A percentile compares a stretch with the other conserved stretches of the same genome.
These are phyloP conservation scores for Spilarctia lutea DNA, from an alignment of 2,888 invertebrate genomes.

Conservation along the genomic window DNA sequence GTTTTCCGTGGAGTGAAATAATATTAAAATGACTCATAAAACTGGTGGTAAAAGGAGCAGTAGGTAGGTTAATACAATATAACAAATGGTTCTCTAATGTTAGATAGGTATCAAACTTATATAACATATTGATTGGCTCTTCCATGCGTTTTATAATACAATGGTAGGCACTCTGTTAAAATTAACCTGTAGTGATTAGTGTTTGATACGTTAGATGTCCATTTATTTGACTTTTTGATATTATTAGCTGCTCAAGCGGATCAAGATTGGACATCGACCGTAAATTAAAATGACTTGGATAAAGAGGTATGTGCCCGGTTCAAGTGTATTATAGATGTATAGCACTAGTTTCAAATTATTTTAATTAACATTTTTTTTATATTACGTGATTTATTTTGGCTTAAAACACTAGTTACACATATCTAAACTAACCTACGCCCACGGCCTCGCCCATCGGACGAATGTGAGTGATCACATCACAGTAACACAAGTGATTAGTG, in stretches of 20 bases:
- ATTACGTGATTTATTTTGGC: neutral
- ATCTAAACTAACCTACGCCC: neutral
- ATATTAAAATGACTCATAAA: neutral
- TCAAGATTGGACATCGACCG: conserved; percentile 58
- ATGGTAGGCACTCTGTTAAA: neutral
- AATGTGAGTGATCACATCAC: conserved; percentile 9
- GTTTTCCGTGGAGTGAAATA: conserved; percentile 41
- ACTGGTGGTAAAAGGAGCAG: conserved; percentile 3
- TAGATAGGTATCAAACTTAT: conserved; percentile 2
- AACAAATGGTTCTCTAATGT: neutral
- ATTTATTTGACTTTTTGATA: conserved; percentile 47
- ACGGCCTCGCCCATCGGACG: neutral
- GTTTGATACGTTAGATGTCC: neutral
- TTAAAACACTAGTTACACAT: neutral
- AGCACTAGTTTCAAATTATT: neutral
- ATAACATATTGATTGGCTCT: conserved; percentile 8
- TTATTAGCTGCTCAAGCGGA: conserved; percentile 70
- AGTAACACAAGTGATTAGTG: neutral
- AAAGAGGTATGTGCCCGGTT: conserved; percentile 67
- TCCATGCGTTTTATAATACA: neutral
- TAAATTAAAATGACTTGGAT: conserved; percentile 69
- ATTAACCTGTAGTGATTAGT: neutral
- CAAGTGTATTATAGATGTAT: conserved; percentile 2
- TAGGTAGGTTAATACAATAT: neutral
- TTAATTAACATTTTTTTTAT: neutral